Evolutionary conservation across 2,888 invertebrate genomes (phyloP).

Genomic region (Perithous albicinctus): DNA sequence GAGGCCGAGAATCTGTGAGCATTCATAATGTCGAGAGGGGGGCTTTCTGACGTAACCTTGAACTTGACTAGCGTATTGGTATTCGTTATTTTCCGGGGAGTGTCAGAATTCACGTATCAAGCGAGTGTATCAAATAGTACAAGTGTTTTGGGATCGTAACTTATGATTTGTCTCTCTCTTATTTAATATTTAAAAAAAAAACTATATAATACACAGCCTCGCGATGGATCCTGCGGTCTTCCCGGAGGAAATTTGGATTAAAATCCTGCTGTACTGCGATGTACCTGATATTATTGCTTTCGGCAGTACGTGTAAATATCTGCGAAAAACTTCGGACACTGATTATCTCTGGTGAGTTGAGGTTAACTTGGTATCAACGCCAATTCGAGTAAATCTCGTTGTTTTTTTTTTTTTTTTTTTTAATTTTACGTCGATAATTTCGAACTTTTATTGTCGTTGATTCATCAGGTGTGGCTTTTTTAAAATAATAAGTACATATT

Average conservation of each 20-base stretch:
- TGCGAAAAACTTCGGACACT: conserved; percentile 82
- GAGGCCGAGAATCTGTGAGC: conserved; percentile 24
- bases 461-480: background rate
- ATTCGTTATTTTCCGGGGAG: conserved; percentile 80
- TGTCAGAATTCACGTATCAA: conserved; percentile 76
- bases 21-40: conserved; percentile 24
- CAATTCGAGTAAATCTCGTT: conserved; percentile 13
- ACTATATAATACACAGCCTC: conserved; percentile 15
- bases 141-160: conserved; percentile 42
- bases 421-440: background rate
- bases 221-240: conserved; percentile 84
- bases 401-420: background rate
- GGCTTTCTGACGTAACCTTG: conserved; percentile 79
- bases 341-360: conserved; percentile 83
- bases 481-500: no score
- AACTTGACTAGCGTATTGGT: conserved; percentile 83
- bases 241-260: conserved; percentile 84
- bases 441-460: background rate
- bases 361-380: conserved; percentile 74
- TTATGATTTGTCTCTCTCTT: conserved; percentile 44
- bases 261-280: conserved; percentile 83
- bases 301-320: conserved; percentile 83
- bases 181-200: conserved; percentile 54
- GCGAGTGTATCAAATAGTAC: conserved; percentile 35
- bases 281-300: conserved; percentile 84